Conservation (phyloP, 2,113 vertebrate genomes). For the Dasyprocta punctata region DNA sequence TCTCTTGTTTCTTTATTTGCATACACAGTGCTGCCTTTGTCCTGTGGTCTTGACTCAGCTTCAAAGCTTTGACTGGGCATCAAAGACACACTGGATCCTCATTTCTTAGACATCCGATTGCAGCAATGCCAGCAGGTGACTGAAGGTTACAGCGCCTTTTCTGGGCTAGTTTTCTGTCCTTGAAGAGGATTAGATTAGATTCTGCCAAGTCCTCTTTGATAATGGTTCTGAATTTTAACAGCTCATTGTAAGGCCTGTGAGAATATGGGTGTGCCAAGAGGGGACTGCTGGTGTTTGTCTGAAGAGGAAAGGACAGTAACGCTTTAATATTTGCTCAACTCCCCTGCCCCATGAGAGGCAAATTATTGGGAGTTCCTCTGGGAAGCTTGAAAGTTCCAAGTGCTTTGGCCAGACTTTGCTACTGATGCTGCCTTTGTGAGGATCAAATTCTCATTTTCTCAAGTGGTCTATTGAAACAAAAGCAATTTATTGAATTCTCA, state of each 20-base stretch:
- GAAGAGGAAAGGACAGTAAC: neutral
- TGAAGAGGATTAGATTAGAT: neutral
- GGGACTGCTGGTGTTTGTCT: neutral
- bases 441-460: neutral
- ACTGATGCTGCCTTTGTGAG: neutral
- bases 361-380: neutral
- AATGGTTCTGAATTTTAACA: conserved; percentile 39
- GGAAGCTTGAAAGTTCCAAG: neutral
- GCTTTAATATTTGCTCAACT: neutral
- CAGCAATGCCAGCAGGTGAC: conserved; percentile 65
- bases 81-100: conserved; percentile 47
- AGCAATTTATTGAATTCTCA: neutral
- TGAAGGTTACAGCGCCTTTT: conserved; percentile 12
- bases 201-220: neutral
- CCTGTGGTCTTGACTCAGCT: conserved; percentile 64
- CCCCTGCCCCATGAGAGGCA: neutral
- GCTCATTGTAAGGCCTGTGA: conserved; percentile 18
- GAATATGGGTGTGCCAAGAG: neutral
- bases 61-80: conserved; percentile 70
- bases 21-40: conserved; percentile 78
- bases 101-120: conserved; percentile 48
- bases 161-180: conserved; percentile 49
- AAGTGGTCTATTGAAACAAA: neutral
- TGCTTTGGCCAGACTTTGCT: neutral
- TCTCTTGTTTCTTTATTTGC: conserved; percentile 75